These are phyloP conservation scores for Coenonympha arcania DNA, from an alignment of 2,888 invertebrate genomes.

Conservation along the genomic window DNA sequence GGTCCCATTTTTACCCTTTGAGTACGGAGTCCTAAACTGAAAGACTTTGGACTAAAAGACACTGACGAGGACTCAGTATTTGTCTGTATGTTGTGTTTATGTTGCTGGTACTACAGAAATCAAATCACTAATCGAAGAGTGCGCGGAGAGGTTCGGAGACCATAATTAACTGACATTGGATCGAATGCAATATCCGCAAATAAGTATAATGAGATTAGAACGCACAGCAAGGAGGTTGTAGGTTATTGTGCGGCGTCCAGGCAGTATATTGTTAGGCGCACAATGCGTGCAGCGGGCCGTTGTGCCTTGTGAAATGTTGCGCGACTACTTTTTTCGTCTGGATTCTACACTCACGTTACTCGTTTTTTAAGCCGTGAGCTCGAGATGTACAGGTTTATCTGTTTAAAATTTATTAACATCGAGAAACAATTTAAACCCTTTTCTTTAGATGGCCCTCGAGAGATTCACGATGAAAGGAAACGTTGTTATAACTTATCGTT, in stretches of 20 bases:
- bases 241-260: constrained; percentile 43
- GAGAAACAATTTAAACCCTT: constrained; percentile 73
- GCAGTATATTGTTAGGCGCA: constrained; percentile 70
- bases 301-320: constrained; percentile 74
- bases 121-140: too few relatives aligned
- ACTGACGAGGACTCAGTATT: too few relatives aligned
- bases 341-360: constrained; percentile 71
- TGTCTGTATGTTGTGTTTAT: too few relatives aligned
- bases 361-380: constrained; percentile 70
- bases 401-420: constrained; percentile 75
- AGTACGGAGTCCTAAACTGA: too few relatives aligned
- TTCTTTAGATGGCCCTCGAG: constrained; percentile 62
- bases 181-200: constrained; percentile 17
- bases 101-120: too few relatives aligned
- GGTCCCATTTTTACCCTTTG: too few relatives aligned
- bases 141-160: too few relatives aligned
- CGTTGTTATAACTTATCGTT: constrained; percentile 54
- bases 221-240: constrained; percentile 35
- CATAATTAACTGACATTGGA: constrained; percentile 10
- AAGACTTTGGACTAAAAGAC: too few relatives aligned
- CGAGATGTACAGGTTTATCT: constrained; percentile 74
- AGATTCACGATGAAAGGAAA: constrained; percentile 66
- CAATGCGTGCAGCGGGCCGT: constrained; percentile 72
- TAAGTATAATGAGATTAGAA: constrained; percentile 20
- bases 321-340: constrained; percentile 75